Evolutionary conservation across 2,888 invertebrate genomes (phyloP), one percentile per base, ranked within the genome.

Genomic region (Protula sp.): DNA sequence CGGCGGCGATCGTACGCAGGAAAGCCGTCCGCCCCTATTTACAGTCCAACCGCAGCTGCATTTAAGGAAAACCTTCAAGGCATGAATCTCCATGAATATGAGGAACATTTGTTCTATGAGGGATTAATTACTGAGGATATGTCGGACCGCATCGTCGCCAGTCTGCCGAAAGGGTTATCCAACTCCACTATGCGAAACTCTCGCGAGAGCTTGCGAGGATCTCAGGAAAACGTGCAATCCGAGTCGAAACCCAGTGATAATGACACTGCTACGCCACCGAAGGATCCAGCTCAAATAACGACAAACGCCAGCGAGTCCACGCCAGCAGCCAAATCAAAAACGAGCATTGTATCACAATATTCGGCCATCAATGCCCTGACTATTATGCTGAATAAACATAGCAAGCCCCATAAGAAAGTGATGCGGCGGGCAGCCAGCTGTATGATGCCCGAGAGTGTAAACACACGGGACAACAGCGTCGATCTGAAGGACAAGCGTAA

Each of bases 1-100:
- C 79, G 52, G 77, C 78, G 60, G 66, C 64, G 56, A 60, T 72
- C 62, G 57, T 68, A 65, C 64, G 72, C 65, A 55, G 82, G 65
- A 79, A 82, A 61, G 81, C 82, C 65, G 81, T 84, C 67, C 0
- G 52, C 65, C 1, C 68, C 65, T 14, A 50, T 64, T 57, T 64
- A 62, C 62, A 57, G 62, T 50, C 58, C 62, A 14, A 47, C 53
- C 19, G 64, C 58, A n/a, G 63, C 54, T 14, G 64, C 63, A 9
- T 67, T 65, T 61, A 61, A 63, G 47, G 63, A 63, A 45, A 64
- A 55, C n/a, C 51, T 57, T 5, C 57, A 57, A 9, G 64, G 63
- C 47, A 54, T 57, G 54, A 58, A 67, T 50, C 58, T 68, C 26
- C 61, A 57, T 28, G 70, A 72, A 51, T 71, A 66, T 54, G 70